Conservation (phyloP, 1,140 invertebrate species). For the Potamilus streckersoni region DNA sequence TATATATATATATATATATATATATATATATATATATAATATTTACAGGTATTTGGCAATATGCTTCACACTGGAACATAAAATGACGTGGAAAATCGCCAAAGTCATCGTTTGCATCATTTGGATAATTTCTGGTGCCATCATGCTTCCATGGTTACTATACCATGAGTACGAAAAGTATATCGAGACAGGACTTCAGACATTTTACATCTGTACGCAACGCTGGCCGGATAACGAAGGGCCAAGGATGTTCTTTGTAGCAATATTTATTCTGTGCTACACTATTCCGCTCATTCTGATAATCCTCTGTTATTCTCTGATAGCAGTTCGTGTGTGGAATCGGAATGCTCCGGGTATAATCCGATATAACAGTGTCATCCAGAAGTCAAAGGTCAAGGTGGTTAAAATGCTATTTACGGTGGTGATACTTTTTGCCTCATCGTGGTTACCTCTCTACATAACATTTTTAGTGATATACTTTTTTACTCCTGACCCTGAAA, state of each 20-base stretch:
- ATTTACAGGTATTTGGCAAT: slow-evolving; percentile 89
- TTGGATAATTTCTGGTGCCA: slow-evolving; percentile 86
- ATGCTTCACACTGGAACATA: slow-evolving; percentile 92
- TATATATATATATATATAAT: slow-evolving; percentile 4
- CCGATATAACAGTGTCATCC: slow-evolving; percentile 52
- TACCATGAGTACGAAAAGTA: slow-evolving; percentile 77
- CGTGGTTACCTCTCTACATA: slow-evolving; percentile 93
- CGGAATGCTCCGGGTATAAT: slow-evolving; percentile 81
- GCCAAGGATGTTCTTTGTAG: slow-evolving; percentile 86
- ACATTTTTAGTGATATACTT: slow-evolving; percentile 45
- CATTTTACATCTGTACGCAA: slow-evolving; percentile 40
- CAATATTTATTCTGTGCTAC: slow-evolving; percentile 91
- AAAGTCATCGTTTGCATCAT: slow-evolving; percentile 89
- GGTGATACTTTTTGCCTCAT: slow-evolving; percentile 92
- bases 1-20: slow-evolving; percentile 6
- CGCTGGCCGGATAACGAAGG: slow-evolving; percentile 70
- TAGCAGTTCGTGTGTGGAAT: slow-evolving; percentile 91
- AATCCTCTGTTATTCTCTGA: slow-evolving; percentile 90
- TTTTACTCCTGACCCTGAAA: slow-evolving; percentile 13
- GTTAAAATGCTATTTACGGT: slow-evolving; percentile 97
- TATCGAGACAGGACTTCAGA: slow-evolving; percentile 13
- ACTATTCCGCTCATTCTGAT: slow-evolving; percentile 92
- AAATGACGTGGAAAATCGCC: slow-evolving; percentile 88
- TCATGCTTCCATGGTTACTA: slow-evolving; percentile 89
- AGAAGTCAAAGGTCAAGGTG: slow-evolving; percentile 72